Percentiles rank a stretch among this genome's conserved stretches.
Evolutionary conservation across 2,888 invertebrate genomes (phyloP).

Genomic region (Harpagoxenus sublaevis): DNA sequence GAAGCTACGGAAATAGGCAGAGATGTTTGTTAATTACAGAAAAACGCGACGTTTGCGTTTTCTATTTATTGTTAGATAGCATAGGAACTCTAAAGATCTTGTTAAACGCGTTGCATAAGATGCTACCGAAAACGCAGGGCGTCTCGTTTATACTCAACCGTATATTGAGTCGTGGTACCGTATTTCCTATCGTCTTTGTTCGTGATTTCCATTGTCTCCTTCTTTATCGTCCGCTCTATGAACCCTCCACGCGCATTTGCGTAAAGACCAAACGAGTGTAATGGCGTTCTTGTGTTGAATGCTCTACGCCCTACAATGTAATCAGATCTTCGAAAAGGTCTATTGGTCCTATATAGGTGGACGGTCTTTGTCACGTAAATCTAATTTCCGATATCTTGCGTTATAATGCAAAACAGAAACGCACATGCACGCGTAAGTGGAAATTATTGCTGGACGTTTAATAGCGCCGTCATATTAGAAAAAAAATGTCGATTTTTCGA

Average conservation of each 20-base stretch:
- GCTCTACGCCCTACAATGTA: constrained; percentile 60
- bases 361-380: constrained; percentile 36
- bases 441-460: constrained; percentile 23
- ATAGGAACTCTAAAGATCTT: constrained; percentile 17
- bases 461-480: not conserved
- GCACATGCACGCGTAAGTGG: not conserved
- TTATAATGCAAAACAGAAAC: not conserved
- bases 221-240: constrained; percentile 50
- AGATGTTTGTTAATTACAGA: not conserved
- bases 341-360: constrained; percentile 6
- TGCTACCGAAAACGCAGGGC: constrained; percentile 31
- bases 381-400: constrained; percentile 36
- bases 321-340: constrained; percentile 63
- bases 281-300: constrained; percentile 54
- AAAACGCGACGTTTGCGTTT: not conserved
- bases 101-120: constrained; percentile 28
- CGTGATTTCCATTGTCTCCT: constrained; percentile 63
- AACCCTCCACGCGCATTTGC: constrained; percentile 65
- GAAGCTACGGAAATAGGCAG: not conserved
- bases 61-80: not conserved
- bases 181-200: constrained; percentile 72
- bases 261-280: constrained; percentile 53
- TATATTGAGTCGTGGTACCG: constrained; percentile 53
- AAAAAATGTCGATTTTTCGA: not conserved
- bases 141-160: constrained; percentile 12